Conservation (phyloP, 1,140 invertebrate species). For the Dreissena polymorpha region DNA sequence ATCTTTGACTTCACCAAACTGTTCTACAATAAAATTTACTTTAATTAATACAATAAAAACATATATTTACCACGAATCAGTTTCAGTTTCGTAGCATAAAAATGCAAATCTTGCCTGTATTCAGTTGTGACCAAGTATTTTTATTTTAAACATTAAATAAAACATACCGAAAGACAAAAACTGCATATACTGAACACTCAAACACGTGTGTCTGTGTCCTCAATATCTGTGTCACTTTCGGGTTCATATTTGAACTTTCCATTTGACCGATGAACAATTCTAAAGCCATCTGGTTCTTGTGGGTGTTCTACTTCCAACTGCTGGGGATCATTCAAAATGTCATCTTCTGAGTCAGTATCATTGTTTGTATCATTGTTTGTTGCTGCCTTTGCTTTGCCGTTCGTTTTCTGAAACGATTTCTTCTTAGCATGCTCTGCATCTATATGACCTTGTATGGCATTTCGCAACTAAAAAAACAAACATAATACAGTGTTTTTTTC, state of each 20-base stretch:
- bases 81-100: no score
- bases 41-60: no score
- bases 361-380: background rate
- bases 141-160: no score
- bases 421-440: conserved; percentile 64
- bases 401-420: conserved; percentile 10
- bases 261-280: conserved; percentile 37
- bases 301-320: conserved; percentile 55
- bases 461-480: conserved; percentile 63
- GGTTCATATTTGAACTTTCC: conserved; percentile 7
- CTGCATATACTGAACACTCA: background rate
- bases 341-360: conserved; percentile 46
- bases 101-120: no score
- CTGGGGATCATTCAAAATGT: conserved; percentile 60
- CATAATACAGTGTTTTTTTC: no score
- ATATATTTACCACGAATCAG: no score
- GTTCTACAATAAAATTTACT: no score
- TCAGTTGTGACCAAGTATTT: no score
- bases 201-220: background rate
- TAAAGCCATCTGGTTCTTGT: conserved; percentile 32
- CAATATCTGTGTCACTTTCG: background rate
- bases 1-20: no score
- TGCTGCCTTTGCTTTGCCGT: background rate
- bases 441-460: conserved; percentile 71
- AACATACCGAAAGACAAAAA: no score